A percentile compares a stretch with the other conserved stretches of the same genome.
Conservation (phyloP, 1,140 invertebrate genomes). For the Bradysia coprophila region DNA sequence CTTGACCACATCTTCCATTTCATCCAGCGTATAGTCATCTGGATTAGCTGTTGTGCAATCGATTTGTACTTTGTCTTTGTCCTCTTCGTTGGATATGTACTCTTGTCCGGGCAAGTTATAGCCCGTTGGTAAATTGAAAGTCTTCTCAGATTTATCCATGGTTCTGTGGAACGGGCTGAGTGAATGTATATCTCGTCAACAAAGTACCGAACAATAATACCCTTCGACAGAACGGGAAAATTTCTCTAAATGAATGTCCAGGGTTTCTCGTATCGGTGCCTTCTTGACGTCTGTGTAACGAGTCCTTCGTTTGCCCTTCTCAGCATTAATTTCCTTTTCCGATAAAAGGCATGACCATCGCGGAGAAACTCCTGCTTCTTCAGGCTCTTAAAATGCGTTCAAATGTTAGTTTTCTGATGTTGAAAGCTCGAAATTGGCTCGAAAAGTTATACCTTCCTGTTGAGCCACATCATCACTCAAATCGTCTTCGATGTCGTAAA, state of each 20-base stretch:
- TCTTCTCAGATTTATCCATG: conserved; percentile 43
- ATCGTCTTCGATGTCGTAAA: no score
- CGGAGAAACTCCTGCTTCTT: no score
- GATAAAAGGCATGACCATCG: conserved; percentile 18
- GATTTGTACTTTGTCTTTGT: conserved; percentile 26
- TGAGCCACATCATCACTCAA: no score
- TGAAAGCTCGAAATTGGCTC: no score
- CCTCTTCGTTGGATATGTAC: conserved; percentile 26
- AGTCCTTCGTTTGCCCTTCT: conserved; percentile 11
- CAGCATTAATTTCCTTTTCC: conserved; percentile 17
- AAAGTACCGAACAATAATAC: no score
- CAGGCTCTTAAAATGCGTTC: not conserved
- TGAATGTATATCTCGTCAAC: no score
- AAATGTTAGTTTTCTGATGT: no score
- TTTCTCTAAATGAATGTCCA: conserved; percentile 16
- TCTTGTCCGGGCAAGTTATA: conserved; percentile 24
- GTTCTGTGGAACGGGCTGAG: conserved; percentile 37
- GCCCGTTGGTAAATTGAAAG: conserved; percentile 40
- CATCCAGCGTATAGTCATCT: conserved; percentile 28
- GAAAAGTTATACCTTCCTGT: no score
- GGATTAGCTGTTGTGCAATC: conserved; percentile 25
- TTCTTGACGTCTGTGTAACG: conserved; percentile 11
- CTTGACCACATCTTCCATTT: conserved; percentile 39
- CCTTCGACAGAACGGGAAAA: conserved; percentile 14
- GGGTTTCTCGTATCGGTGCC: conserved; percentile 11